Conservation (phyloP, 2,888 invertebrate species). For the Polyommatus iphigenia region DNA sequence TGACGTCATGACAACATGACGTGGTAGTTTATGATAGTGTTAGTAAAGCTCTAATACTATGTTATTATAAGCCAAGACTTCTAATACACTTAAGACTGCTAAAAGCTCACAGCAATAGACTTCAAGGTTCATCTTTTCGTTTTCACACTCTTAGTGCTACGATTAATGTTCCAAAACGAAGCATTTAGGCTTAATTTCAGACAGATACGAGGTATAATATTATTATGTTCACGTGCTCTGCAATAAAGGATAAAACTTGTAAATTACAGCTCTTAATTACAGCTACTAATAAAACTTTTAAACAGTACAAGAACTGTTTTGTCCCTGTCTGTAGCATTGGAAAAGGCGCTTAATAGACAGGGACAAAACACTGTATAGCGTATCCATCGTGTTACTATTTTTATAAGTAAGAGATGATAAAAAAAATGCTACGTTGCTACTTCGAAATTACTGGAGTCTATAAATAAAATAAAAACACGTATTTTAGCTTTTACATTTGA, state of each 20-base stretch:
- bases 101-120: neutral
- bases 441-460: neutral
- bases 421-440: too few species aligned
- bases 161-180: neutral
- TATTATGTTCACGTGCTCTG: neutral
- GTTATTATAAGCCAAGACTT: conserved; percentile 13
- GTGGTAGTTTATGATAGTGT: conserved; percentile 13
- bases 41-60: conserved; percentile 24
- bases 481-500: neutral
- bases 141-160: neutral
- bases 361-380: too few species aligned
- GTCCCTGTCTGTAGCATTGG: too few species aligned
- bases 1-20: conserved; percentile 8
- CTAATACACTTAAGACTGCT: conserved; percentile 15
- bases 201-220: neutral
- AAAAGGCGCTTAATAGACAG: too few species aligned
- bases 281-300: too few species aligned
- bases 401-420: neutral
- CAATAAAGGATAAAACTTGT: neutral
- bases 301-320: too few species aligned
- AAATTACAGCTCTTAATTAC: neutral
- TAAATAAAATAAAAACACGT: neutral
- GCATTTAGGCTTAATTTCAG: neutral
- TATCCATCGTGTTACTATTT: too few species aligned
- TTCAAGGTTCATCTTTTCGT: neutral